Conservation (phyloP, 2,888 invertebrate genomes). For the Archaeoteleia sp. region DNA sequence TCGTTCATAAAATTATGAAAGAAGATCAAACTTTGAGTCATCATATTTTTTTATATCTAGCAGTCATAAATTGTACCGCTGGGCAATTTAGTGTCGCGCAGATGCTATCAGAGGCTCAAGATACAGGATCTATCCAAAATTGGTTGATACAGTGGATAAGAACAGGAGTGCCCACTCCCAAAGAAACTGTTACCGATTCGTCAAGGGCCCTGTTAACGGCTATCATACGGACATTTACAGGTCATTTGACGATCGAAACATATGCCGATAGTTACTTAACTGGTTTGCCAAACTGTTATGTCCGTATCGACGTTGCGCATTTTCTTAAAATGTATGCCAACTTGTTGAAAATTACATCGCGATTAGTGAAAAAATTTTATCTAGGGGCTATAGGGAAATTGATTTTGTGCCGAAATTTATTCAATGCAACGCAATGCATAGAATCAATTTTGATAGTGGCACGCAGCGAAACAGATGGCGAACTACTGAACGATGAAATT, state of each 20-base stretch:
- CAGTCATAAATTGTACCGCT: conserved; percentile 10
- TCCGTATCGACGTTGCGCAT: conserved; percentile 34
- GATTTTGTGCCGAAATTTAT: conserved; percentile 10
- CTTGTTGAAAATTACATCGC: conserved; percentile 5
- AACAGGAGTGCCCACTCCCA: conserved; percentile 33
- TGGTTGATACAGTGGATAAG: conserved; percentile 40
- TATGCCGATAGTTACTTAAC: conserved; percentile 33
- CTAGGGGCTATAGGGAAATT: conserved; percentile 19
- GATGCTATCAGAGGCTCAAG: conserved; percentile 44
- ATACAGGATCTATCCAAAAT: conserved; percentile 18
- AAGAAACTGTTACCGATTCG: conserved; percentile 30
- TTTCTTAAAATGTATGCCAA: conserved; percentile 21
- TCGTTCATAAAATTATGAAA: neutral
- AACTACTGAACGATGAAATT: no score
- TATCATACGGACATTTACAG: conserved; percentile 35
- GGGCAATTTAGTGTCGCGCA: conserved; percentile 39
- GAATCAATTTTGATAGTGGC: neutral
- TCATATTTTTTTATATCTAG: conserved; percentile 8
- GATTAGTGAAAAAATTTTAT: conserved; percentile 17
- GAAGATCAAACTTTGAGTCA: neutral
- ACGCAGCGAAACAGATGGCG: conserved; percentile 19
- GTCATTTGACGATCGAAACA: conserved; percentile 34
- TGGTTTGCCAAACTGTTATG: conserved; percentile 16
- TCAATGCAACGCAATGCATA: neutral
- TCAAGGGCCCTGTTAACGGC: conserved; percentile 35